Evolutionary conservation across 2,797 vertebrate species (phyloP), one percentile per base, ranked within the genome.

Genomic region (Morelia viridis): DNA sequence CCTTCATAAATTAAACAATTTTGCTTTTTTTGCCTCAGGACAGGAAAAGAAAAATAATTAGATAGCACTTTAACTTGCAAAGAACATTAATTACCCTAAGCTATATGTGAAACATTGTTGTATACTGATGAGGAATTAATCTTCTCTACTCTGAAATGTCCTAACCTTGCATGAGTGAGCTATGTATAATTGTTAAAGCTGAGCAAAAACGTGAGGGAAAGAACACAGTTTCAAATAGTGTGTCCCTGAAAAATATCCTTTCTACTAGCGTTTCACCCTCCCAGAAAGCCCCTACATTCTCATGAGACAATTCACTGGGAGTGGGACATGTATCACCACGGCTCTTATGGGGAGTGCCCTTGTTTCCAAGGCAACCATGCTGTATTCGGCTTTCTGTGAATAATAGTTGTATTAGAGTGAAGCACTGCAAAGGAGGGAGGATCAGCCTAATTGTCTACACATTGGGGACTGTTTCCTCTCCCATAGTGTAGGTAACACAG

Each of bases 51-150:
- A 96, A 97, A 97, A 96, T 94, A 96, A 96, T 96, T 95, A 95
- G 89, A 94, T 92, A 97, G 87, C 80, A 93, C 84, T 94, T 97
- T 96, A 92, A 97, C 94, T 96, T 96, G 93, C 94, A 96, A 96
- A 96, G 94, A 97, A 96, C 96, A 97, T 96, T 96, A 96, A 90
- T 97, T 98, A 97, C 50, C 89, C 93, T 93, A 96, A 96, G 91
- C 94, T 96, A 87, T 94, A 94, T 95, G 88, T 95, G 95, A 96
- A 96, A 96, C 94, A 92, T 93, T 97, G 61, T 92, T 94, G 86
- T 94, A 93, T 92, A 95, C 92, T 93, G 95, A 93, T 94, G 96
- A 96, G 93, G 92, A 97, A 91, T 95, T 97, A 97, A 97, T 97
- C 96, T 96, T 91, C 94, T 95, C 94, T 95, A 96, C 96, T 31